Evolutionary conservation across 1,140 invertebrate genomes (phyloP).

Genomic region (Pentalonia nigronervosa): DNA sequence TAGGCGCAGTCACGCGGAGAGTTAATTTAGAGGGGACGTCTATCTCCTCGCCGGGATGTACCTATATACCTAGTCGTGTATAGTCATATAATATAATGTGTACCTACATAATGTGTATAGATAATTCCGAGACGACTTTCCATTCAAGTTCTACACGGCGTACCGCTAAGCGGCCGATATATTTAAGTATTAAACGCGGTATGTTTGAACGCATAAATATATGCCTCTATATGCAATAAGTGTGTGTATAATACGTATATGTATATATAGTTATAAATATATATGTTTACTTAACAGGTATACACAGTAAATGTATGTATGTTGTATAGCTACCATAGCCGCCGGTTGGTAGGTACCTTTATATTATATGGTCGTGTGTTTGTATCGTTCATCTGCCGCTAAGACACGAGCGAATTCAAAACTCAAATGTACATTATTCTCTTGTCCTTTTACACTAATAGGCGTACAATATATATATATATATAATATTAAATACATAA

Average conservation of each 20-base stretch:
- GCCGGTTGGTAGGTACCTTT: neutral
- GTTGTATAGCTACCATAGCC: neutral
- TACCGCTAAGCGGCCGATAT: constrained; percentile 2
- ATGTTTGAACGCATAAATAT: neutral
- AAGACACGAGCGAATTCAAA: neutral
- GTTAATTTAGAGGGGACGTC: constrained; percentile 16
- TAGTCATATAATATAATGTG: neutral
- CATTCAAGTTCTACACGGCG: constrained; percentile 5
- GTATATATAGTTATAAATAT: neutral
- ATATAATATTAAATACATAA: neutral
- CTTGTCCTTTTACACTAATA: neutral
- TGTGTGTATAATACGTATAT: neutral
- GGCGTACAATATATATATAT: neutral
- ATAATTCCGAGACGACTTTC: neutral
- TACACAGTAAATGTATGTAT: neutral
- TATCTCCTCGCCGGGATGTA: neutral
- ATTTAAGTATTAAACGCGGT: constrained; percentile 15
- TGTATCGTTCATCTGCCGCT: neutral
- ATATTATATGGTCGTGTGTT: neutral
- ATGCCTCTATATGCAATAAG: neutral
- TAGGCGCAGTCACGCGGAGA: constrained; percentile 12
- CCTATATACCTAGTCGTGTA: neutral
- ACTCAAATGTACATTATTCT: neutral
- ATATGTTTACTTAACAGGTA: neutral
- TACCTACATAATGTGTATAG: neutral